Base-by-base conservation (phyloP, 2,888 invertebrate genomes). In the Unio delphinus region DNA sequence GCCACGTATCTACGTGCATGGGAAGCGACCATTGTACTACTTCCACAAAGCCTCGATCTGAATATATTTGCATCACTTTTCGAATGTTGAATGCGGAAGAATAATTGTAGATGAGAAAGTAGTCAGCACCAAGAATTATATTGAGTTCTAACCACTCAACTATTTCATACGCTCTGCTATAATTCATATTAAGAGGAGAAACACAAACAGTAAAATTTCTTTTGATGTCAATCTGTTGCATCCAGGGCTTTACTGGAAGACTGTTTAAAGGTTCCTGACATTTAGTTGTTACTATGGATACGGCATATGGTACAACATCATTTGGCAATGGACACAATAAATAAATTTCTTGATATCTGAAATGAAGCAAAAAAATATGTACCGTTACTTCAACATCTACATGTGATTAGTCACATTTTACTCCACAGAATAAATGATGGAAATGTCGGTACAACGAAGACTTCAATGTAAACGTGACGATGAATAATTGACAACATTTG, bases 71-170 rank as follows among this genome's bases (percentile, higher is more conserved):
- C 58, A 87, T 73, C 17, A 87, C 83, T 34, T 70, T 67, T 5
- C 74, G 74, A 18, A 84, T 79, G 67, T 86, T 86, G 30, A 55
- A n/a, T 0, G 82, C 76, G 11, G 81, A 78, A 28, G 83, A 81
- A 71, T 83, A 76, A 66, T 83, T 82, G 74, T 89, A 89, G 70
- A 89, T 84, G 20, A 81, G 75, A 64, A 89, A 80, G 64, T 80
- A 79, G 7, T 83, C 74, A 0, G 87, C 89, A 3, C 89, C 89
- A 18, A 89, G 77, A 26, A 89, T 65, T 57, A 76, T 75, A 65
- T 86, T 87, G 28, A 88, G 65, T 75, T 89, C 89, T 7, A 89
- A 79, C 84, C 87, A 88, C 72, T 89, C 87, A 6, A 89, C 82
- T 28, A 89, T 73, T 66, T 83, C 85, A 59, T 83, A 83, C 4